These are phyloP conservation scores for Lordiphosa andalusiaca DNA, from an alignment of 2,888 invertebrate species.

Conservation along the genomic window DNA sequence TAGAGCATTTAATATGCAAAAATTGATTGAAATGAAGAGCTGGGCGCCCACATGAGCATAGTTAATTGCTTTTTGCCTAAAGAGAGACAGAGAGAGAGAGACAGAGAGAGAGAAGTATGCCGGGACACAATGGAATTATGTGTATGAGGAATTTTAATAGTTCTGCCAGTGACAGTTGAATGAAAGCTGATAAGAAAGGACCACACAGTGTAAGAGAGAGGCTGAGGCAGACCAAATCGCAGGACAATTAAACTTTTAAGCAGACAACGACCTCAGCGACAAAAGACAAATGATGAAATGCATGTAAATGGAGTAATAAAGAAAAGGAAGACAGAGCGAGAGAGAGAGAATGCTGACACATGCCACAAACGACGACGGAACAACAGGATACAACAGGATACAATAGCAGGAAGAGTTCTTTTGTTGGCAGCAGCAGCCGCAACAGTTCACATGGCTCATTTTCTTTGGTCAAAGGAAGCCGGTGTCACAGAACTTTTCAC, in stretches of 20 bases:
- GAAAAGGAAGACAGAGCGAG: constrained; percentile 21
- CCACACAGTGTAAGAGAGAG: not conserved
- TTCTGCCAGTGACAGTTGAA: constrained; percentile 76
- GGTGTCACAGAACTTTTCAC: constrained; percentile 32
- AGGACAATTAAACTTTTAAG: constrained; percentile 71
- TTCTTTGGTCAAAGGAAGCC: constrained; percentile 69
- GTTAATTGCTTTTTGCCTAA: constrained; percentile 57
- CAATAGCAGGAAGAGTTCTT: constrained; percentile 27
- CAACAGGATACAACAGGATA: constrained; percentile 41
- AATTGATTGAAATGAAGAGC: constrained; percentile 44
- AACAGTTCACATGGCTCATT: constrained; percentile 73
- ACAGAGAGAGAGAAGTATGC: constrained; percentile 1
- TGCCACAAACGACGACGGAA: constrained; percentile 53
- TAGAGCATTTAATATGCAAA: constrained; percentile 57
- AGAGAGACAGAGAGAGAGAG: not conserved
- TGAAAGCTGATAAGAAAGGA: constrained; percentile 39
- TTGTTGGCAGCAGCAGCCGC: constrained; percentile 52
- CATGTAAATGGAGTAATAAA: constrained; percentile 72
- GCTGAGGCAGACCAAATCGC: constrained; percentile 28
- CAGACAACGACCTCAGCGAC: constrained; percentile 47
- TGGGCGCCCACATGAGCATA: constrained; percentile 34
- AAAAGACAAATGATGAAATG: constrained; percentile 55
- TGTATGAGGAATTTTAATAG: constrained; percentile 52
- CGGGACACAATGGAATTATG: constrained; percentile 14
- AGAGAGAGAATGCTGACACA: constrained; percentile 56